Percentiles rank a stretch among this genome's conserved stretches.
These are phyloP conservation scores for Halichoeres trimaculatus DNA, from an alignment of 2,113 vertebrate species.

Conservation along the genomic window DNA sequence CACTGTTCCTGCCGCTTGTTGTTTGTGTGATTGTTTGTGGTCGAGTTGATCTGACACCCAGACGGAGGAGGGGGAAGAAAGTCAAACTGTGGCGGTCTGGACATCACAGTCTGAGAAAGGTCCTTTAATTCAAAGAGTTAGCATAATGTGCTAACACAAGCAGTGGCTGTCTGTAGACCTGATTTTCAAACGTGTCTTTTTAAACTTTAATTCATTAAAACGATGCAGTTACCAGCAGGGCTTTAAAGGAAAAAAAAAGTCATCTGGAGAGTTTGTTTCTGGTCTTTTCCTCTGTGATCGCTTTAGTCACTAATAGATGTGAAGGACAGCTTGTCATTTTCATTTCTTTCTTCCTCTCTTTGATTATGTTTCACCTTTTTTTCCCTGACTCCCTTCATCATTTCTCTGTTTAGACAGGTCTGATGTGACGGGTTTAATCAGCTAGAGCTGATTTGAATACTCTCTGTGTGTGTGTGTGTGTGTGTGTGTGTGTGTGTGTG, in stretches of 20 bases:
- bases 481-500: constrained; percentile 6
- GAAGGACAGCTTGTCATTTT: constrained; percentile 47
- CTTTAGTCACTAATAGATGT: constrained; percentile 35
- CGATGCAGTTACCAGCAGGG: background rate
- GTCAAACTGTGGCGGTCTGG: background rate
- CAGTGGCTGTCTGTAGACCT: background rate
- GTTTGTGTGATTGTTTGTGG: constrained; percentile 8
- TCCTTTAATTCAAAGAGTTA: background rate
- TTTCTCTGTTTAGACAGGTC: constrained; percentile 36
- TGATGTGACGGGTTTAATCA: constrained; percentile 51
- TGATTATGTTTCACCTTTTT: constrained; percentile 29
- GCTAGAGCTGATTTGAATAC: constrained; percentile 23
- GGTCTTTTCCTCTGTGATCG: constrained; percentile 22
- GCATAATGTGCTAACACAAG: background rate
- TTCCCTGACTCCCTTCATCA: constrained; percentile 1
- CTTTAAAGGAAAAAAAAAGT: constrained; percentile 3
- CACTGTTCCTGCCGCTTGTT: constrained; percentile 8
- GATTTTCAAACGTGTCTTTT: background rate
- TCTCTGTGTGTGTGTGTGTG: background rate
- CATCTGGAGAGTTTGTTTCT: background rate
- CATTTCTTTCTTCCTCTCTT: constrained; percentile 10
- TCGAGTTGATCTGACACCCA: background rate
- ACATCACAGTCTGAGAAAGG: background rate
- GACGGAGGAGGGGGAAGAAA: background rate
- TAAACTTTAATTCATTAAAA: background rate